These are phyloP conservation scores for Pandemis corylana DNA, from an alignment of 2,888 invertebrate genomes.

Conservation along the genomic window DNA sequence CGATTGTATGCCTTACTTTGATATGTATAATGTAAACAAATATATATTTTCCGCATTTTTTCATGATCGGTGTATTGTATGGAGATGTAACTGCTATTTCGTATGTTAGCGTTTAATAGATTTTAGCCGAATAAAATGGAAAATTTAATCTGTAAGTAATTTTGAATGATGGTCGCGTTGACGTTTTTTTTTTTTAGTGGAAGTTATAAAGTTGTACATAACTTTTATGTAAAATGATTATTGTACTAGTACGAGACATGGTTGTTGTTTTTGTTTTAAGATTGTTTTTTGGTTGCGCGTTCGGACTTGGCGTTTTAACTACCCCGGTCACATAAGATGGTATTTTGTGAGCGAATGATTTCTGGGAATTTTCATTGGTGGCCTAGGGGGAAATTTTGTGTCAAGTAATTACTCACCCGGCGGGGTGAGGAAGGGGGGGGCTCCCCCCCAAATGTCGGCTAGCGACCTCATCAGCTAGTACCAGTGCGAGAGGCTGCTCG, in stretches of 20 bases:
- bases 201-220: slow-evolving; percentile 39
- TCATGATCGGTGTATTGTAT: neutral
- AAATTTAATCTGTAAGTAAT: slow-evolving; percentile 23
- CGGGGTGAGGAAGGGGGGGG: no score
- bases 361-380: no score
- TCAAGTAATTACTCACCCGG: no score
- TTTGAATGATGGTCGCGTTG: slow-evolving; percentile 21
- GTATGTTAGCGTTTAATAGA: slow-evolving; percentile 32
- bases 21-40: slow-evolving; percentile 27
- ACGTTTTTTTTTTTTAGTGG: slow-evolving; percentile 29
- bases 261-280: slow-evolving; percentile 39
- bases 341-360: no score
- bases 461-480: no score
- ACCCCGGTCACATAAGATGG: neutral
- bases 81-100: slow-evolving; percentile 26
- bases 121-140: slow-evolving; percentile 23
- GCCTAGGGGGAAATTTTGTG: no score
- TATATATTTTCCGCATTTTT: slow-evolving; percentile 34
- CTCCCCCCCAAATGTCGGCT: no score
- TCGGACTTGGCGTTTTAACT: slow-evolving; percentile 30
- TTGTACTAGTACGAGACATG: slow-evolving; percentile 38
- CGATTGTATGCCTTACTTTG: slow-evolving; percentile 58
- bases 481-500: no score
- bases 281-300: slow-evolving; percentile 28
- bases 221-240: slow-evolving; percentile 36